These are phyloP conservation scores for Neogobius melanostomus DNA, from an alignment of 2,113 vertebrate species.

Conservation along the genomic window DNA sequence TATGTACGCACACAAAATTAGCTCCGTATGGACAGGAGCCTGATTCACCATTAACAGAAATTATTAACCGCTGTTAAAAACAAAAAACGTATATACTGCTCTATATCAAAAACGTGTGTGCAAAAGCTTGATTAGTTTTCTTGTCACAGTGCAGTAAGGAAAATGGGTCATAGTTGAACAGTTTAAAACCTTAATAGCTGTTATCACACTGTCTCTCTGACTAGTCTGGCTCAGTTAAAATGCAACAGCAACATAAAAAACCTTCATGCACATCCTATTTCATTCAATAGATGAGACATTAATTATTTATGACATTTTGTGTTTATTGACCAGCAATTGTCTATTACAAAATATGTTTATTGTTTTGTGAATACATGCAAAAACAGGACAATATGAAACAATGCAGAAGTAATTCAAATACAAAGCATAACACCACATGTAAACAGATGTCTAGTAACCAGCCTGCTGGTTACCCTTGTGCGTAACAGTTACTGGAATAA, in stretches of 20 bases:
- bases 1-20: conserved; percentile 19
- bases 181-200: not conserved
- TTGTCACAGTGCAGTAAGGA: not conserved
- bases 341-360: conserved; percentile 10
- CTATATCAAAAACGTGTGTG: not conserved
- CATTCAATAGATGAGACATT: not conserved
- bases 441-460: conserved; percentile 30
- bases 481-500: conserved; percentile 15
- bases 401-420: conserved; percentile 36
- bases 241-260: not conserved
- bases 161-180: not conserved
- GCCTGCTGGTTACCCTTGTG: conserved; percentile 3
- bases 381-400: conserved; percentile 15
- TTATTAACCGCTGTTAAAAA: not conserved
- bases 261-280: not conserved
- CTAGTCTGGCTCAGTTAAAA: not conserved
- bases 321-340: conserved; percentile 65
- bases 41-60: not conserved
- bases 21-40: conserved; percentile 32
- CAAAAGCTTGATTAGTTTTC: not conserved
- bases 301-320: not conserved
- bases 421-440: conserved; percentile 24
- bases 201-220: not conserved
- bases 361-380: conserved; percentile 6
- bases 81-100: too few relatives aligned